These are phyloP conservation scores for Phylloscopus whistleri DNA, from an alignment of 2,113 vertebrate genomes.

Conservation along the genomic window DNA sequence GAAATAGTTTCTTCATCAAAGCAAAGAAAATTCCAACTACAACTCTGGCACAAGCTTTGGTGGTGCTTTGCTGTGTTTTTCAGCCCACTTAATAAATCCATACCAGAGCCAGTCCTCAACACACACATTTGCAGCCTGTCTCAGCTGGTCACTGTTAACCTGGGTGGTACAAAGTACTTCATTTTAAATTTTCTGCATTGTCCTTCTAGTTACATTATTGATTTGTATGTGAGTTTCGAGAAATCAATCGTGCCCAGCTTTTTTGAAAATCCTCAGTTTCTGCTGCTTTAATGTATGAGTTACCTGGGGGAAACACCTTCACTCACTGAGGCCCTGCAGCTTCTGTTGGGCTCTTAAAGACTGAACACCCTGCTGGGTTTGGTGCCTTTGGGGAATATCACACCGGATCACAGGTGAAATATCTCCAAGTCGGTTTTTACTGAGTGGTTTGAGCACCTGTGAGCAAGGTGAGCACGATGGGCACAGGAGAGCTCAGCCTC, in stretches of 20 bases:
- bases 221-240: background rate
- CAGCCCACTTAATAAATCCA: background rate
- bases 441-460: background rate
- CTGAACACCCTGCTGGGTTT: background rate
- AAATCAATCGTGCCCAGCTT: background rate
- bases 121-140: background rate
- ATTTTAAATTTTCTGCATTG: background rate
- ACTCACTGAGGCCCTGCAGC: background rate
- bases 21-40: background rate
- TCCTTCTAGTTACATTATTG: background rate
- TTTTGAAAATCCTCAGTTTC: background rate
- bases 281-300: background rate
- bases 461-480: background rate
- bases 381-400: background rate
- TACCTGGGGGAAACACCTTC: background rate
- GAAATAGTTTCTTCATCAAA: slow-evolving; percentile 48
- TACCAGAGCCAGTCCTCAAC: background rate
- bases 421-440: accelerated
- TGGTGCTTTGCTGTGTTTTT: background rate
- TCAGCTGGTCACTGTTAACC: background rate
- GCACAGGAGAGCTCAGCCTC: background rate
- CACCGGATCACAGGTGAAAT: accelerated
- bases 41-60: background rate
- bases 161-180: background rate
- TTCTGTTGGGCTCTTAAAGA: accelerated